A percentile compares a stretch with the other conserved stretches of the same genome.
Evolutionary conservation across 2,797 vertebrate genomes (phyloP).

Genomic region (Amphiprion clarkii): DNA sequence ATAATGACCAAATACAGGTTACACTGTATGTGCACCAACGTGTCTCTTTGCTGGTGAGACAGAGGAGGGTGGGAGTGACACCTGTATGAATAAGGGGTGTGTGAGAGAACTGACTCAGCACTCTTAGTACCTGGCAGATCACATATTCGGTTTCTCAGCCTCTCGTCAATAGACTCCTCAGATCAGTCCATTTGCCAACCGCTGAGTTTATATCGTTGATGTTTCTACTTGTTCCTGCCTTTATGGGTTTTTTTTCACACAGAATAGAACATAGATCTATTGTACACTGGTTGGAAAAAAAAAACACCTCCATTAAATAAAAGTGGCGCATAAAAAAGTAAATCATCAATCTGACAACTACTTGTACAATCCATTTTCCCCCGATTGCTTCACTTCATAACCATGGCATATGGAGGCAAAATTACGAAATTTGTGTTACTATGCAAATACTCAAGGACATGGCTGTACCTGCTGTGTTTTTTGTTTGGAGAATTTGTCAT

Average conservation of each 20-base stretch:
- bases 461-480: not conserved
- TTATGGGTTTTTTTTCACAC: not conserved
- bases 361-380: too few relatives aligned
- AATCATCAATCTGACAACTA: too few relatives aligned
- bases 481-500: not conserved
- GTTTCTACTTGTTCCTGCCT: not conserved
- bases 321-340: not conserved
- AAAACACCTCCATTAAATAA: not conserved
- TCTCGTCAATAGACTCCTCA: not conserved
- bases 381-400: too few relatives aligned
- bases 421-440: too few relatives aligned
- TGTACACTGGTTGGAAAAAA: too few relatives aligned
- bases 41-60: conserved; percentile 27
- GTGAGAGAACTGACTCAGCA: conserved; percentile 41
- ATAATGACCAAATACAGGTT: conserved; percentile 2
- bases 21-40: conserved; percentile 14
- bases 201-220: too few relatives aligned
- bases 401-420: too few relatives aligned
- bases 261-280: not conserved
- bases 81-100: conserved; percentile 53
- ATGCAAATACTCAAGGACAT: not conserved
- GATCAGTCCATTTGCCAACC: not conserved
- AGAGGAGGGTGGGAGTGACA: conserved; percentile 32
- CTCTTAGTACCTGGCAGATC: conserved; percentile 5
- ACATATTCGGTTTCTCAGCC: conserved; percentile 13